Evolutionary conservation across 2,888 invertebrate species (phyloP).

Genomic region (Sinohyriopsis cumingii): DNA sequence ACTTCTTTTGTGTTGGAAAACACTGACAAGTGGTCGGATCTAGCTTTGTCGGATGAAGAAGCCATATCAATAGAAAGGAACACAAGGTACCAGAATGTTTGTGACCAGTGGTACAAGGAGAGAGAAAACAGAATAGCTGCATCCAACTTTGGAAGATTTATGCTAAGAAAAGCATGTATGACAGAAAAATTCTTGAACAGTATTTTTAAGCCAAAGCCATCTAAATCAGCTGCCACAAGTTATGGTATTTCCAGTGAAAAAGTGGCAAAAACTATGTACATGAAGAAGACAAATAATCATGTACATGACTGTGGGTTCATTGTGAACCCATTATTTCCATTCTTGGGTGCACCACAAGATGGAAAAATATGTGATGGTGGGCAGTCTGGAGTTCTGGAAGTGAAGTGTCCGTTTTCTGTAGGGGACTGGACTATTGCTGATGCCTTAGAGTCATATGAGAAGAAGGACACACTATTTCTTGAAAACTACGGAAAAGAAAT

Average conservation of each 20-base stretch:
- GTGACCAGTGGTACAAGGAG: constrained; percentile 11
- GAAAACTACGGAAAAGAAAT: too few relatives aligned
- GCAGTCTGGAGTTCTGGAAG: too few relatives aligned
- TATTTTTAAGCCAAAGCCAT: constrained; percentile 1
- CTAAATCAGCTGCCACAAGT: constrained; percentile 9
- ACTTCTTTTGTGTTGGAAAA: too few relatives aligned
- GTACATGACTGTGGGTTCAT: constrained; percentile 31
- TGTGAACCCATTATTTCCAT: constrained; percentile 24
- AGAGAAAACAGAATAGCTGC: constrained; percentile 14
- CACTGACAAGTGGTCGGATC: too few relatives aligned
- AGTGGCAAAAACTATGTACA: constrained; percentile 3
- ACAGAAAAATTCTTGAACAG: too few relatives aligned
- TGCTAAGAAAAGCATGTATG: neutral
- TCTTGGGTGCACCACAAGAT: constrained; percentile 1
- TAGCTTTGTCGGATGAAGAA: constrained; percentile 1
- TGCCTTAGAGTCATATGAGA: too few relatives aligned
- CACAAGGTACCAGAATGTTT: constrained; percentile 12
- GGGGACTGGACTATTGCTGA: too few relatives aligned
- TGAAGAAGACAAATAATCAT: constrained; percentile 17
- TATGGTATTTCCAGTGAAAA: constrained; percentile 13
- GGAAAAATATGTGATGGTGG: too few relatives aligned
- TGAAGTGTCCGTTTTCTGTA: too few relatives aligned
- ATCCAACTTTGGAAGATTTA: constrained; percentile 16
- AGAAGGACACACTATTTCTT: too few relatives aligned
- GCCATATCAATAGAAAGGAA: constrained; percentile 1